Percentiles rank a stretch among this genome's conserved stretches.
These are phyloP conservation scores for Eulemur rufifrons DNA, from an alignment of 2,113 vertebrate species.

Conservation along the genomic window DNA sequence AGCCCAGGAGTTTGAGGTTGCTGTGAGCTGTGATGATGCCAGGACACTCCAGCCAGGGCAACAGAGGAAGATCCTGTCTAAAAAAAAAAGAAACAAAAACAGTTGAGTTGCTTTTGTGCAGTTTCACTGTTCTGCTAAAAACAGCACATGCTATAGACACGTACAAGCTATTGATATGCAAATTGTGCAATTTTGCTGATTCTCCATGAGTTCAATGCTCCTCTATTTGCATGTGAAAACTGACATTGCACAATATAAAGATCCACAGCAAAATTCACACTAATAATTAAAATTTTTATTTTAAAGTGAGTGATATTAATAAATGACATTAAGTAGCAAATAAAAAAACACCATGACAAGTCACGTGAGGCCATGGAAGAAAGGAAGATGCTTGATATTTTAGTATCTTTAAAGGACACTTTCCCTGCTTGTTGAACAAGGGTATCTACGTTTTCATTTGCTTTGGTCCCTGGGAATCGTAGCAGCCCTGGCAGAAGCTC, in stretches of 20 bases:
- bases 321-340: background rate
- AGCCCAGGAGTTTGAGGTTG: no score
- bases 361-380: background rate
- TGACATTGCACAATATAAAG: background rate
- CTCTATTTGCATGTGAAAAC: background rate
- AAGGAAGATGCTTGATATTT: background rate
- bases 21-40: no score
- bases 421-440: background rate
- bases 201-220: background rate
- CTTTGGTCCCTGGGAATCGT: no score
- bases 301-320: background rate
- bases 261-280: background rate
- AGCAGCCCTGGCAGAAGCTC: background rate
- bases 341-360: background rate
- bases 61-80: no score
- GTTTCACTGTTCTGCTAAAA: background rate
- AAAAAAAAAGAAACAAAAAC: no score
- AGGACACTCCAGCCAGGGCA: no score
- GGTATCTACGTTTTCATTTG: background rate
- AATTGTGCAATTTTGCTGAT: background rate
- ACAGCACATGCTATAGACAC: rapidly evolving
- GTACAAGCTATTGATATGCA: background rate
- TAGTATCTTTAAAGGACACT: background rate
- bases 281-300: background rate
- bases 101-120: no score